Evolutionary conservation across 1,140 invertebrate species (phyloP).

Genomic region (Goniozus legneri): DNA sequence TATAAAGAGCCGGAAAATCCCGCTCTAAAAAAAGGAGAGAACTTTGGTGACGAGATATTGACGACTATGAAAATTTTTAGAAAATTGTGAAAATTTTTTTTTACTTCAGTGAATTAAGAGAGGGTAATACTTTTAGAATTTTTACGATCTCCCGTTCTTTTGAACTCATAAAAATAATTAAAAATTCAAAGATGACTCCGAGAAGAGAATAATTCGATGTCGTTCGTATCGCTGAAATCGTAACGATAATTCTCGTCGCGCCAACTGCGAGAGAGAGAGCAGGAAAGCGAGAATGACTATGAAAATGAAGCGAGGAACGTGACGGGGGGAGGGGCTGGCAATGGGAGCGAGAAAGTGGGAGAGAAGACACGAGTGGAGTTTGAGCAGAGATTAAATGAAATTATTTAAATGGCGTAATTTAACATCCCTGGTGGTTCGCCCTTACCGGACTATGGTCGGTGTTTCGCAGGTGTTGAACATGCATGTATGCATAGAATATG

Average conservation of each 20-base stretch:
- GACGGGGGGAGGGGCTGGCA: neutral
- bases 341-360: neutral
- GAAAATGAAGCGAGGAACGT: neutral
- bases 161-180: too few species aligned
- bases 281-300: neutral
- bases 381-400: conserved; percentile 43
- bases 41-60: neutral
- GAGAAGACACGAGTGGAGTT: neutral
- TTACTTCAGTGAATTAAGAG: too few species aligned
- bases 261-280: neutral
- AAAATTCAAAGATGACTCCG: too few species aligned
- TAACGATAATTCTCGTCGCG: too few species aligned
- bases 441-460: conserved; percentile 20
- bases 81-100: neutral
- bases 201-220: too few species aligned
- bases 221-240: too few species aligned
- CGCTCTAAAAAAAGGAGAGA: conserved; percentile 2
- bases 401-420: conserved; percentile 47
- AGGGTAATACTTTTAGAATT: too few species aligned
- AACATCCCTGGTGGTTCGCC: conserved; percentile 29
- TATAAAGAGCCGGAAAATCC: neutral
- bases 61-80: neutral
- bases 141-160: too few species aligned
- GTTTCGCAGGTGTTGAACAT: conserved; percentile 40
- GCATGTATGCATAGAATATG: conserved; percentile 45